Evolutionary conservation across 23 tunicate genomes (phyloP).

Genomic region (Botrylloides violaceus): DNA sequence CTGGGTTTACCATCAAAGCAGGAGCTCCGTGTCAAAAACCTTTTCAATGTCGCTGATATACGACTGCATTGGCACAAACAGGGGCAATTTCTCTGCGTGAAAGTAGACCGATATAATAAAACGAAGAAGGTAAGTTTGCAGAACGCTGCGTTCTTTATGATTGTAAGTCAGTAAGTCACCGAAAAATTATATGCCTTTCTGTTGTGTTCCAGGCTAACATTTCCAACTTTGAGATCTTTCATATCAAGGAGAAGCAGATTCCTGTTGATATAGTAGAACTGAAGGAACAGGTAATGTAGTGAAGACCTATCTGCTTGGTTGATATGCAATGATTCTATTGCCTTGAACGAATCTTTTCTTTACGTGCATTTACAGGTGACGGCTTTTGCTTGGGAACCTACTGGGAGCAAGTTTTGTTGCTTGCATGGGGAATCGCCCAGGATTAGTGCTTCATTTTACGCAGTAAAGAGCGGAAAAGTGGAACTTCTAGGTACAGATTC

Average conservation of each 20-base stretch:
- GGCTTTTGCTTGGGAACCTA: conserved; percentile 99
- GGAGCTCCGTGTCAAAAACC: conserved; percentile 94
- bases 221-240: conserved; percentile 96
- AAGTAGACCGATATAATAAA: conserved; percentile 93
- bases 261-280: conserved; percentile 97
- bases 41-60: conserved; percentile 82
- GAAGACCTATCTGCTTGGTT: not conserved
- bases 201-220: conserved; percentile 37
- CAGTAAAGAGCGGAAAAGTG: conserved; percentile 80
- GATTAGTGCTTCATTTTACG: conserved; percentile 81
- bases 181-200: no score
- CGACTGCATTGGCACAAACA: conserved; percentile 94
- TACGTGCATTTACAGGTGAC: conserved; percentile 38
- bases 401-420: conserved; percentile 91
- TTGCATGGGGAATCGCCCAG: conserved; percentile 93
- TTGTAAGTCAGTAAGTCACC: no score
- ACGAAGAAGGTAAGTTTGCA: conserved; percentile 52
- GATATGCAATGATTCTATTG: not conserved
- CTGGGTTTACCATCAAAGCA: conserved; percentile 74
- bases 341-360: not conserved
- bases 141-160: not conserved
- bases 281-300: conserved; percentile 80
- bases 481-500: conserved; percentile 85
- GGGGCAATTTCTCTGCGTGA: conserved; percentile 82
- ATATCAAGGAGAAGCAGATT: conserved; percentile 84